Evolutionary conservation across 2,113 vertebrate species (phyloP).

Genomic region (Corythaeola cristata): DNA sequence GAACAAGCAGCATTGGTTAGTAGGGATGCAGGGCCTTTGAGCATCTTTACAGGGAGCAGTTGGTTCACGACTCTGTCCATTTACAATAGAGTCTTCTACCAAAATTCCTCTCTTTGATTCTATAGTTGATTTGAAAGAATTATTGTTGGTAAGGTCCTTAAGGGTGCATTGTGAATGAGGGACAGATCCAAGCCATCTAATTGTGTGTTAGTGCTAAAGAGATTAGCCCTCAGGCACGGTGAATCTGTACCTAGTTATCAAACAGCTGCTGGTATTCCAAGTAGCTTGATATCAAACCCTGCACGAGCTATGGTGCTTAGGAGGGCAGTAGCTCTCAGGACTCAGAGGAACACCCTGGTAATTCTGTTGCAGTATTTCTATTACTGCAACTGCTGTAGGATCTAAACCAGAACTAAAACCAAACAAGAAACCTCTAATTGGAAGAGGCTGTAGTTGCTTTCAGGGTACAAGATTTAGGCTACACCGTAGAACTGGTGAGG

Average conservation of each 20-base stretch:
- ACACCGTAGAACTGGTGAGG: background rate
- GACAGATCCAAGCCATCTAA: background rate
- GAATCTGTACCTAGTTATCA: background rate
- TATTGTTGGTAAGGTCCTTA: background rate
- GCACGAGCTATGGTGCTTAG: background rate
- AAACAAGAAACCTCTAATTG: background rate
- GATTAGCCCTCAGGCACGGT: background rate
- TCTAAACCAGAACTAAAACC: background rate
- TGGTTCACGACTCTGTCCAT: background rate
- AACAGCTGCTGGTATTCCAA: background rate
- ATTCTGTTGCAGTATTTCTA: background rate
- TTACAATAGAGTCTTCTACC: background rate
- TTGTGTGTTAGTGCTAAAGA: background rate
- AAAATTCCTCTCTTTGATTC: background rate
- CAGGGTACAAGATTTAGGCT: background rate
- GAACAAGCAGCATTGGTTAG: background rate
- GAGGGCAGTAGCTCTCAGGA: background rate
- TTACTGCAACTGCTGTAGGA: background rate
- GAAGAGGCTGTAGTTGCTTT: background rate
- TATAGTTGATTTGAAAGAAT: background rate
- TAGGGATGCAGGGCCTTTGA: background rate
- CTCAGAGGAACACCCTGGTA: background rate
- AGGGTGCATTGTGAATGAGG: background rate
- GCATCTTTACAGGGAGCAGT: background rate
- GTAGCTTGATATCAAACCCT: background rate